Base-by-base conservation (phyloP, 2,888 invertebrate genomes). In the Agrochola macilenta region DNA sequence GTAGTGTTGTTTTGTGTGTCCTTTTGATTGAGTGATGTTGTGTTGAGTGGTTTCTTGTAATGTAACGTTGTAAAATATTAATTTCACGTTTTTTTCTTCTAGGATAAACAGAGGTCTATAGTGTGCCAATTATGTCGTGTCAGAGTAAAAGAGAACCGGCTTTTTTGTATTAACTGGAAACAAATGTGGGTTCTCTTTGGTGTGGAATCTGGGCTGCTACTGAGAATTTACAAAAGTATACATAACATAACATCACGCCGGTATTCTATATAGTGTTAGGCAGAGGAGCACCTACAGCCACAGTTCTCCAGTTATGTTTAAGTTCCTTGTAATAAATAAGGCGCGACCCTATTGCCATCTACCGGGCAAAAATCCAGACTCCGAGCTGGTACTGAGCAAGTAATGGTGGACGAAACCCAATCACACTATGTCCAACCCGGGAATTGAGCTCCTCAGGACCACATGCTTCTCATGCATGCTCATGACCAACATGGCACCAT, bases 1-100 rank as follows among this genome's bases (percentile, higher is more conserved):
- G 77, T 61, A 52, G 54, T 82, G 35, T 35, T 82, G 58, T 72
- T 84, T 60, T 73, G 75, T 78, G 63, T 60, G 71, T 79, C 63
- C 26, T 76, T 66, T 61, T 79, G 86, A 82, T 82, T 52, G 52
- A 82, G 69, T 74, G 43, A 11, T 26, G 35, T 54, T 61, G 12
- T 69, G 57, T 58, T 61, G 61, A 74, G 68, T 72, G 46, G 39
- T 60, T 3, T 46, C 39, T 68, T 70, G 39, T 75, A 52, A 49
- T 54, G 17, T 43, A 12, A 43, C 43, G n/a, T n/a, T n/a, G n/a
- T n/a, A n/a, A n/a, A n/a, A 43, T 43, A 43, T 1, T 58, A 43
- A 17, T 14, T 23, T 35, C 4, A 7, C 4, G 4, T 2, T 46
- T 35, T 7, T 39, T n/a, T 30, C 5, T 7, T 23, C 1, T 14